Base-by-base conservation (phyloP, 2,888 invertebrate species). In the Chorisops tibialis region DNA sequence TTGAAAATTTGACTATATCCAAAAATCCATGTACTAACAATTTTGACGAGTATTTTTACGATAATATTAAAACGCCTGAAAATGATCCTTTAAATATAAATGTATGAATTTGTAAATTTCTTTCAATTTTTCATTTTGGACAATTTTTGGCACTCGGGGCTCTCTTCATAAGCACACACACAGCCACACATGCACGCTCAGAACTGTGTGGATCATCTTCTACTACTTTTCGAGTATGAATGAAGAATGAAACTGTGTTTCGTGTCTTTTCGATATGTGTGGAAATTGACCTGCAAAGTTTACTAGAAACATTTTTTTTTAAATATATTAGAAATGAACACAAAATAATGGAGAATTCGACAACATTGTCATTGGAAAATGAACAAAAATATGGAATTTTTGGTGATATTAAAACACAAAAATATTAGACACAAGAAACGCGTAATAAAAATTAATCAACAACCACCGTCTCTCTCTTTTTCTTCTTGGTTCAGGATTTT, bases 141-240 rank as follows among this genome's bases (percentile, higher is more conserved):
- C n/a, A 30, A 54, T 30, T 56, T 59, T 59, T 48, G 48, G 16
- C 37, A 59, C 47, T 59, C 59, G 48, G 30, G 59, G 59, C 59
- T 59, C 41, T 41, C 59, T 59, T 19, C 16, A 19, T 48, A 9
- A 48, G 48, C 45, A 45, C 45, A 18, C 45, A 18, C 45, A 30
- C 5, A 30, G n/a, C n/a, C n/a, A 30, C 9, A 30, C 30, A 30
- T 30, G n/a, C n/a, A 24, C 24, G 24, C 24, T 5, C 24, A 24
- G 7, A 5, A 30, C 30, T 30, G 30, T 7, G 9, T 30, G n/a
- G n/a, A n/a, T 43, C 16, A 19, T 18, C 21, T 19, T 21, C 19
- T 22, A 47, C 19, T 47, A 21, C 16, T 35, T 54, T 35, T 38
- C 52, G n/a, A 54, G 19, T 38, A 41, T 4, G 3, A n/a, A 38